Evolutionary conservation across 2,888 invertebrate species (phyloP).

Genomic region (Tuberolachnus salignus): DNA sequence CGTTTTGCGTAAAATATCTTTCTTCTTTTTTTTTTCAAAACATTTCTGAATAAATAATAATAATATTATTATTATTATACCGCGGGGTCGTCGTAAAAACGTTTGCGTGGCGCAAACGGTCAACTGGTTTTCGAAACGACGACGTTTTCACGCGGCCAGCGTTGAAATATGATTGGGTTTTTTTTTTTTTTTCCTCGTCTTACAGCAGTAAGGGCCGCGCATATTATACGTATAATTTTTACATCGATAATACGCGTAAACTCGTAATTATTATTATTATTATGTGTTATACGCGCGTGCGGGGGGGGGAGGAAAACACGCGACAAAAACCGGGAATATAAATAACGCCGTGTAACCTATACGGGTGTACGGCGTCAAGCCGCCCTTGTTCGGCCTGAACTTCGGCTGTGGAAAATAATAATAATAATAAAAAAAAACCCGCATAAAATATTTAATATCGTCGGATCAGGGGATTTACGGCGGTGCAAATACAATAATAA

Average conservation of each 20-base stretch:
- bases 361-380: no score
- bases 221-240: neutral
- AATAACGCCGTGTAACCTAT: neutral
- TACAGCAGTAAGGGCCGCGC: neutral
- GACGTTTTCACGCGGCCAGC: no score
- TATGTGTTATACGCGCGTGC: neutral
- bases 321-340: neutral
- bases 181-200: neutral
- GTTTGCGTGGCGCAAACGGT: neutral
- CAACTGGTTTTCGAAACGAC: neutral
- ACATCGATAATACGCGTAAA: neutral
- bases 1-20: constrained; percentile 1
- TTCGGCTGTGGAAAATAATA: no score
- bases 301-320: neutral
- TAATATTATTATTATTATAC: no score
- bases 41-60: neutral
- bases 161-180: neutral
- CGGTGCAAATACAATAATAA: no score
- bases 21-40: no score
- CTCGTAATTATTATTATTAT: neutral
- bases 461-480: no score
- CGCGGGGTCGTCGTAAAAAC: neutral
- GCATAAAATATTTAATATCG: no score
- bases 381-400: no score
- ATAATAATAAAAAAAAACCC: no score